A percentile compares a stretch with the other conserved stretches of the same genome.
Evolutionary conservation across 2,888 invertebrate genomes (phyloP).

Genomic region (Galeruca laticollis): DNA sequence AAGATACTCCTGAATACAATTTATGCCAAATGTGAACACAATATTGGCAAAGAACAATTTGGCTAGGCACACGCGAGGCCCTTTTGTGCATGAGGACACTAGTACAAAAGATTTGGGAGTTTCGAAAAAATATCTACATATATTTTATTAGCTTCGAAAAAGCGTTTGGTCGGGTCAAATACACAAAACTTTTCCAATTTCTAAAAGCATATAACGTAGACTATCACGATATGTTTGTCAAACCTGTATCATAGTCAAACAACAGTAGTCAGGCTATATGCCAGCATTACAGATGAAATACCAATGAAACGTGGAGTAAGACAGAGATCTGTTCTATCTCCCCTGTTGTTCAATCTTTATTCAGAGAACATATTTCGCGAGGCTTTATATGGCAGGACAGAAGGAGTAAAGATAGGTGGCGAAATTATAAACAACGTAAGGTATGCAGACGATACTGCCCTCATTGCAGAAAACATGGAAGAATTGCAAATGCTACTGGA

Average conservation of each 20-base stretch:
- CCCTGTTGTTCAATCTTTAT: too few species aligned
- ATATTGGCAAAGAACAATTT: too few species aligned
- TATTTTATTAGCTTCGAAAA: neutral
- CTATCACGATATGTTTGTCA: neutral
- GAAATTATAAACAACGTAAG: neutral
- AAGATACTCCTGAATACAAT: neutral
- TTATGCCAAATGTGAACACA: too few species aligned
- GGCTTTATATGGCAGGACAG: too few species aligned
- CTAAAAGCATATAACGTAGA: conserved; percentile 14
- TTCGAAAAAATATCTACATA: neutral
- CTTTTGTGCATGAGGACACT: neutral
- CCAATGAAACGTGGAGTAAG: neutral
- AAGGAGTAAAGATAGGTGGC: too few species aligned
- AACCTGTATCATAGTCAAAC: neutral
- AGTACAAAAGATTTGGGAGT: neutral
- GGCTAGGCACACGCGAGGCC: neutral
- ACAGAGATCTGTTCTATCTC: neutral
- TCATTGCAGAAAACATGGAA: conserved; percentile 2
- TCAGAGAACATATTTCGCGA: too few species aligned
- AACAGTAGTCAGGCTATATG: conserved; percentile 7
- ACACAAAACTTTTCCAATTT: neutral
- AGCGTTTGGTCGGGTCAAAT: too few species aligned
- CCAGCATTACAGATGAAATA: neutral
- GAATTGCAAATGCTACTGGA: conserved; percentile 1
- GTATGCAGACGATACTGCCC: neutral